A percentile compares a stretch with the other conserved stretches of the same genome.
phyloP scores from a whole-genome alignment of 1,140 invertebrate genomes.

The Platorchestia sp. region DNA sequence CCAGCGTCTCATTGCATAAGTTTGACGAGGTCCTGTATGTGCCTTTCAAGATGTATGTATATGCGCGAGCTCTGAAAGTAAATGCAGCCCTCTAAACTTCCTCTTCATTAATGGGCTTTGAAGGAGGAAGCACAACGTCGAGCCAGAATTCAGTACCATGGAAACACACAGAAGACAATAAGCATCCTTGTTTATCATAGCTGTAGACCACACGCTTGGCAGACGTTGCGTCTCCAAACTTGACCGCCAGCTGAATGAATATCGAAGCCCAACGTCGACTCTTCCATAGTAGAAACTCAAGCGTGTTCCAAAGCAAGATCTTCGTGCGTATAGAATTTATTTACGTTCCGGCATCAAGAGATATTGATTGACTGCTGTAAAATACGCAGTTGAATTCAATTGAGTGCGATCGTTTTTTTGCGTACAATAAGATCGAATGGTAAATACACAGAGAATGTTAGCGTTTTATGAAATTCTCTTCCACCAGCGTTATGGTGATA shows the following conservation, averaged over 20 bases:
- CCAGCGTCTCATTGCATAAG: slow-evolving; percentile 16
- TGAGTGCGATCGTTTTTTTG: background rate
- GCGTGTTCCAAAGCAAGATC: background rate
- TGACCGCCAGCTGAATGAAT: background rate
- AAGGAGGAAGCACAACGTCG: slow-evolving; percentile 27
- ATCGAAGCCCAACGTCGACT: background rate
- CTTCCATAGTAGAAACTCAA: background rate
- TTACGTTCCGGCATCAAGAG: background rate
- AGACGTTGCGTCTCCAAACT: background rate
- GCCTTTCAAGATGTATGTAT: slow-evolving; percentile 22
- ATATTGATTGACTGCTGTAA: background rate
- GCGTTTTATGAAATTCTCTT: background rate
- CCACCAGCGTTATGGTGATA: background rate
- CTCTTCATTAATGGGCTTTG: slow-evolving; percentile 52
- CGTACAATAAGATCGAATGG: background rate
- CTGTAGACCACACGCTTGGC: slow-evolving; percentile 26
- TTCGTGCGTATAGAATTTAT: background rate
- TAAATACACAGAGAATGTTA: background rate
- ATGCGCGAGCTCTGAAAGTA: slow-evolving; percentile 21
- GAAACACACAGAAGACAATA: slow-evolving; percentile 40
- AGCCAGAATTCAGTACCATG: slow-evolving; percentile 14
- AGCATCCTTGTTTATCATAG: slow-evolving; percentile 43
- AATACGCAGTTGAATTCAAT: background rate
- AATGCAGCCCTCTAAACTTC: slow-evolving; percentile 32
- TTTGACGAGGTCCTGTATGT: background rate